A percentile compares a stretch with the other conserved stretches of the same genome.
These are phyloP conservation scores for Larimichthys crocea DNA, from an alignment of 2,113 vertebrate species.

Conservation along the genomic window DNA sequence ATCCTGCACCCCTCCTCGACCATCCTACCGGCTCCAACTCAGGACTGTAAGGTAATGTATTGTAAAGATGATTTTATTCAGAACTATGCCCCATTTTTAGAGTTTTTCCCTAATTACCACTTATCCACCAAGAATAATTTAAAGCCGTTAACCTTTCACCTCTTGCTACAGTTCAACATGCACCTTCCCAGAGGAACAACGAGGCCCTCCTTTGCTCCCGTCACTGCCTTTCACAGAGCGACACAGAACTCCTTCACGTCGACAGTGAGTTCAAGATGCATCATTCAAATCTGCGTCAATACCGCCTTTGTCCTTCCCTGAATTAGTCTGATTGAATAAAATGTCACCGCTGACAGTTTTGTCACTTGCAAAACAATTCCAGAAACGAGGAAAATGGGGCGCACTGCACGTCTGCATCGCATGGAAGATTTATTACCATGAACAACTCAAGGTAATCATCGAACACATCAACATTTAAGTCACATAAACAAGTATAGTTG, in stretches of 20 bases:
- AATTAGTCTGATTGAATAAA: too few species aligned
- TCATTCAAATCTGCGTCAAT: not conserved
- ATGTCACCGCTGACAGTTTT: not conserved
- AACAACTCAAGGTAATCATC: constrained; percentile 89
- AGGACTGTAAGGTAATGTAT: constrained; percentile 63
- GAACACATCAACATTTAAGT: not conserved
- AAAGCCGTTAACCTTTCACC: not conserved
- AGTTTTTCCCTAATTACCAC: not conserved
- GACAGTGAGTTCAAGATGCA: constrained; percentile 80
- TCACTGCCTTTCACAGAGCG: constrained; percentile 83
- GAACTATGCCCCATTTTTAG: too few species aligned
- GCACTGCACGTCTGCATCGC: constrained; percentile 93
- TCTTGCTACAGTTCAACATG: constrained; percentile 85
- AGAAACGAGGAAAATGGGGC: constrained; percentile 91
- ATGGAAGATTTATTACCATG: constrained; percentile 94
- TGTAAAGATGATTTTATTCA: not conserved
- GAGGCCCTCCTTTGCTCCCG: constrained; percentile 86
- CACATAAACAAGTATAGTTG: not conserved
- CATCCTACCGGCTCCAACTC: constrained; percentile 46
- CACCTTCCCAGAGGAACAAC: constrained; percentile 86
- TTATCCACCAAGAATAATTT: not conserved
- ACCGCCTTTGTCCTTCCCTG: too few species aligned
- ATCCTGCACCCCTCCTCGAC: constrained; percentile 71
- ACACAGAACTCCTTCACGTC: constrained; percentile 89
- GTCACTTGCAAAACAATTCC: not conserved